Base-by-base conservation (phyloP, 35 echinoderm and acorn worm species). In the Lytechinus pictus region DNA sequence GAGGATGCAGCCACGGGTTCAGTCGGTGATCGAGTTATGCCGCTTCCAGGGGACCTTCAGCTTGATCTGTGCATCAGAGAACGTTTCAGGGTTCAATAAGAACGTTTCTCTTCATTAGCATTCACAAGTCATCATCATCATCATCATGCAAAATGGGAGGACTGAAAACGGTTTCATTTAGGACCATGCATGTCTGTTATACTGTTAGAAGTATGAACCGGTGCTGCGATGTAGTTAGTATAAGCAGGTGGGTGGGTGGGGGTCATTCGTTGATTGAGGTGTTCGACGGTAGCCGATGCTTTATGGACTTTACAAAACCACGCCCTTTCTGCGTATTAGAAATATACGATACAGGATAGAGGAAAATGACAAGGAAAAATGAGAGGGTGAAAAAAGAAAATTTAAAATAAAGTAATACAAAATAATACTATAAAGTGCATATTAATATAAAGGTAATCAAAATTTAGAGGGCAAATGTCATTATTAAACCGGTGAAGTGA, bases 1-100 rank as follows among this genome's bases (percentile, higher is more conserved):
- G 24, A 71, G 61, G 2, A 71, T 24, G 16, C 61, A 71, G 61
- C 61, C 8, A 44, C 1, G 54, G 54, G 52, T 57, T 93, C 92
- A 93, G 54, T 93, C 92, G 0, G 53, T 93, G 52, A 93, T 93
- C 7, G 92, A 93, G 92, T 54, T 57, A 9, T 93, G 92, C 3
- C 92, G 92, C 57, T 93, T 93, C 92, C 92, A 93, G 9, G 92
- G 92, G 54, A 93, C 53, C 11, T 57, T 54, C 9, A 93, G 92
- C 92, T 93, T 93, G 9, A 93, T 86, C 94, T 95, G 94, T 66
- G n/a, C 58, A 54, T 55, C 54, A 94, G 58, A 94, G 57, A 94
- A 94, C 57, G 14, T 57, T 61, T 57, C 0, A 28, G 54, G 57
- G 11, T 54, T 16, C 89, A 24, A 44, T 91, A 91, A 91, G n/a